Conservation (phyloP, 2,797 vertebrate species). For the Siniperca undulata region DNA sequence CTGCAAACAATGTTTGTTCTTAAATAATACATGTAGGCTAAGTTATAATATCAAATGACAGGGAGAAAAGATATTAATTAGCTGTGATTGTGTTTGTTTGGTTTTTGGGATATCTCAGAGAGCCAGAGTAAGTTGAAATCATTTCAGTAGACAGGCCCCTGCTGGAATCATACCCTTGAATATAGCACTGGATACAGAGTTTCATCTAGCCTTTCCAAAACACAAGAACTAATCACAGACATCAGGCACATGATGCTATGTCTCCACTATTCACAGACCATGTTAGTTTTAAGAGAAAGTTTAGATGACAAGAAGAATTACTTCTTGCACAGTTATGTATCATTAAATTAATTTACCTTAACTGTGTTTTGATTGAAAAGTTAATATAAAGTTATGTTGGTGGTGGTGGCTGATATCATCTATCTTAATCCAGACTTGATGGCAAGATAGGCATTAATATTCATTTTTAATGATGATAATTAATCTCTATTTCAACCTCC, state of each 20-base stretch:
- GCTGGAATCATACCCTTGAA: too few species aligned
- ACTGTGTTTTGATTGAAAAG: conserved; percentile 29
- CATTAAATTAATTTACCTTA: not conserved
- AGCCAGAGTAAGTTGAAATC: too few species aligned
- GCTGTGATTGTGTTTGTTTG: too few species aligned
- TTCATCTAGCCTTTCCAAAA: too few species aligned
- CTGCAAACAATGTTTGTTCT: too few species aligned
- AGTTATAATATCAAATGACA: too few species aligned
- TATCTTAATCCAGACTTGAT: conserved; percentile 13
- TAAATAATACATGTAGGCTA: too few species aligned
- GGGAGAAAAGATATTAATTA: too few species aligned
- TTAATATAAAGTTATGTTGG: conserved; percentile 32
- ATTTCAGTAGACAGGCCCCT: too few species aligned
- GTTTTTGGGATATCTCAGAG: too few species aligned
- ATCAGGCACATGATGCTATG: not conserved
- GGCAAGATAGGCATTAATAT: conserved; percentile 40
- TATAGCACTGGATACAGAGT: too few species aligned
- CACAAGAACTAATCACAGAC: too few species aligned
- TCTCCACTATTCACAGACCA: not conserved
- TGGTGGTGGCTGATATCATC: conserved; percentile 6
- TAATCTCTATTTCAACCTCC: conserved; percentile 39
- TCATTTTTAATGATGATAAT: conserved; percentile 48
- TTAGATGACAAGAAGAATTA: not conserved
- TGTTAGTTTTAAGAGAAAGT: not conserved
- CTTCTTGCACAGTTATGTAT: not conserved